Evolutionary conservation across 1,140 invertebrate species (phyloP).

Genomic region (Bombus waltoni): DNA sequence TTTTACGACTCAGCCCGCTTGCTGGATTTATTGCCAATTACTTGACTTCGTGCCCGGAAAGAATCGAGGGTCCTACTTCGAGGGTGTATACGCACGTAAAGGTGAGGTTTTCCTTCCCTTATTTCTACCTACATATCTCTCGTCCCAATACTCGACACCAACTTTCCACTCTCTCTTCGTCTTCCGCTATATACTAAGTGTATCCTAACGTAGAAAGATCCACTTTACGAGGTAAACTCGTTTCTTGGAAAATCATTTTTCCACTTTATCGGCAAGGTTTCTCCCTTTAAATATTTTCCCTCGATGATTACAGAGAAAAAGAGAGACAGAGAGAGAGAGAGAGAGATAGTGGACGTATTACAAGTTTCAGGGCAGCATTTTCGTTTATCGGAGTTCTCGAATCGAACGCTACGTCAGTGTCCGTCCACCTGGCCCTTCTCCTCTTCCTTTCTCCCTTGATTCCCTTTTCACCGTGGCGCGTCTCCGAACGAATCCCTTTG

Average conservation of each 20-base stretch:
- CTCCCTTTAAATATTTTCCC: not conserved
- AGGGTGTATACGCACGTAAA: constrained; percentile 52
- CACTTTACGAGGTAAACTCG: not conserved
- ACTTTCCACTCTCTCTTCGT: not conserved
- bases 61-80: constrained; percentile 57
- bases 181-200: not conserved
- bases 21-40: constrained; percentile 69
- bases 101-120: constrained; percentile 9
- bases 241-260: constrained; percentile 25
- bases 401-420: not conserved
- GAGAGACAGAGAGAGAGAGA: not conserved
- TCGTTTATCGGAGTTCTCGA: not conserved
- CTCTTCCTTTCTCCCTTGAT: not conserved
- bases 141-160: not conserved
- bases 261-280: constrained; percentile 5
- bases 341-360: not conserved
- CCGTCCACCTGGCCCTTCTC: too few species aligned
- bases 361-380: not conserved
- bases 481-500: constrained; percentile 19
- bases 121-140: not conserved
- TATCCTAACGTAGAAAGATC: not conserved
- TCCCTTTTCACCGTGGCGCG: not conserved
- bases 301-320: not conserved
- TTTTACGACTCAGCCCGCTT: constrained; percentile 65
- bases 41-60: constrained; percentile 70